Conservation (phyloP, 2,888 invertebrate genomes). For the Schizotus pectinicornis region DNA sequence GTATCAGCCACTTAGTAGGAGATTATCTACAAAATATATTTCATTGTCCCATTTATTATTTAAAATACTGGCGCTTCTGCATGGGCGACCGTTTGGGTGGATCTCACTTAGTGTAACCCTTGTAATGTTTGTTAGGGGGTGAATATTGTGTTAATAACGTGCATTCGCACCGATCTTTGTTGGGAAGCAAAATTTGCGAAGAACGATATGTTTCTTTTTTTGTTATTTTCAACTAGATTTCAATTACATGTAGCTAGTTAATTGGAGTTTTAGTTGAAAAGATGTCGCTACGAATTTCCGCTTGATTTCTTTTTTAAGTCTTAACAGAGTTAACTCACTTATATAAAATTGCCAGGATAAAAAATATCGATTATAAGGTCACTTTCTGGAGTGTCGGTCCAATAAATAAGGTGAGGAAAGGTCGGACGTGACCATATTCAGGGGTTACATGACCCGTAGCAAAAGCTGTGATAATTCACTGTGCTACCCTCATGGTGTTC, state of each 20-base stretch:
- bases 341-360: constrained; percentile 9
- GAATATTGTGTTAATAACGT: too few relatives aligned
- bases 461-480: constrained; percentile 22
- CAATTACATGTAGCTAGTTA: too few relatives aligned
- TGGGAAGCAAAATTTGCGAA: too few relatives aligned
- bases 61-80: constrained; percentile 5
- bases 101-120: too few relatives aligned
- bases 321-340: too few relatives aligned
- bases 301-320: too few relatives aligned
- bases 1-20: constrained; percentile 35
- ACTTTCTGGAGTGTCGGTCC: constrained; percentile 10
- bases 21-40: constrained; percentile 31
- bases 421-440: constrained; percentile 35
- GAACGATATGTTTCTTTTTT: too few relatives aligned
- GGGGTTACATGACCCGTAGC: constrained; percentile 10
- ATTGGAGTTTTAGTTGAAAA: too few relatives aligned
- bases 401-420: constrained; percentile 38
- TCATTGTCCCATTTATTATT: constrained; percentile 24
- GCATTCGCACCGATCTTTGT: too few relatives aligned
- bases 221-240: too few relatives aligned
- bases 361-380: constrained; percentile 14
- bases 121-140: too few relatives aligned
- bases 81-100: not conserved
- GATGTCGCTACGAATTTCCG: too few relatives aligned
- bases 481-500: constrained; percentile 9